phyloP scores from a whole-genome alignment of 1,140 invertebrate genomes.

The Orussus abietinus region DNA sequence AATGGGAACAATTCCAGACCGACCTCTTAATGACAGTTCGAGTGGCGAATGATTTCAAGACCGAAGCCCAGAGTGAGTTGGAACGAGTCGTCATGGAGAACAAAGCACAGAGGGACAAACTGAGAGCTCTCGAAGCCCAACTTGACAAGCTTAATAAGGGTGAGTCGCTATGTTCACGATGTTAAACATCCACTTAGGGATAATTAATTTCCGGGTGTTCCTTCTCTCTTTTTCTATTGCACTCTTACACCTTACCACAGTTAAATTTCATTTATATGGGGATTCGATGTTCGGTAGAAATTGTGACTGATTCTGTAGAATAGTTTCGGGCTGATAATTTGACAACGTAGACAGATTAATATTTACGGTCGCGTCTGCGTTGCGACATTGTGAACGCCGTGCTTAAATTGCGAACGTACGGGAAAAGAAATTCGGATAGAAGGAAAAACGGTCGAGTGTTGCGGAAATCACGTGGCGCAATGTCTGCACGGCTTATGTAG shows the following conservation, averaged over 20 bases:
- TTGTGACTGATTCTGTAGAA: no score
- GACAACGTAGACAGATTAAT: no score
- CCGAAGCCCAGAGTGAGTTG: conserved; percentile 77
- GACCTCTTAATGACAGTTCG: conserved; percentile 89
- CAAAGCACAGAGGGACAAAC: conserved; percentile 72
- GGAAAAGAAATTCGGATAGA: no score
- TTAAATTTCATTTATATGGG: no score
- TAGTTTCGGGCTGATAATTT: no score
- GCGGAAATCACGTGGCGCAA: no score
- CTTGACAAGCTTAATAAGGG: conserved; percentile 72
- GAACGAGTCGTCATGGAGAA: conserved; percentile 81
- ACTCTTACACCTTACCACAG: no score
- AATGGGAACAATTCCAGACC: conserved; percentile 92
- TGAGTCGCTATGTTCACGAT: conserved; percentile 43
- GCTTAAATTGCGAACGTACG: no score
- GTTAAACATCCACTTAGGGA: background rate
- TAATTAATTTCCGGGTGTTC: conserved; percentile 12
- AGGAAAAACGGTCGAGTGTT: no score
- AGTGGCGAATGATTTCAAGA: conserved; percentile 93
- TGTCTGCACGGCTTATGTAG: no score
- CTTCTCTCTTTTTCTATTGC: conserved; percentile 14
- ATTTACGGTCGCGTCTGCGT: no score
- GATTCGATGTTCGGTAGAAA: no score
- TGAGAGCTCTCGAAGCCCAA: conserved; percentile 71
- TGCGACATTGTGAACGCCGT: background rate